Conservation (phyloP, 2,113 vertebrate genomes). For the Corythornis cristatus region DNA sequence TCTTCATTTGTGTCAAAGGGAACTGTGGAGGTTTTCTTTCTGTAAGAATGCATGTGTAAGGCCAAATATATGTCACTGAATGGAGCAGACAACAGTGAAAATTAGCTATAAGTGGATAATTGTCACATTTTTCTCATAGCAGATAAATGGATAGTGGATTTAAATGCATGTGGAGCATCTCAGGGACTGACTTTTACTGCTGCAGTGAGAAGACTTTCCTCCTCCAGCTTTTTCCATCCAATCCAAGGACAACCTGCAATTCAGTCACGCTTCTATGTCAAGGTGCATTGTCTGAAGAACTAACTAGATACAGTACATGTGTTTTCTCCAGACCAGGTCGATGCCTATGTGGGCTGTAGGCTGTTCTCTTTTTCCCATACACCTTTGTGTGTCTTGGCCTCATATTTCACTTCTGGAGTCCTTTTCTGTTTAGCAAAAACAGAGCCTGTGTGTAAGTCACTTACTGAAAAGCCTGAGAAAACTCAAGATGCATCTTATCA, state of each 20-base stretch:
- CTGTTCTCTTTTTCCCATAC: not conserved
- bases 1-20: not conserved
- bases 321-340: not conserved
- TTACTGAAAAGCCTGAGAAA: not conserved
- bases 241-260: not conserved
- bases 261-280: not conserved
- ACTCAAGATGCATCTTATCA: not conserved
- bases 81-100: not conserved
- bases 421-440: not conserved
- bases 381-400: not conserved
- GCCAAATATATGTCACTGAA: not conserved
- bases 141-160: not conserved
- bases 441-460: not conserved
- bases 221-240: not conserved
- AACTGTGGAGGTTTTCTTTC: not conserved
- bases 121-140: not conserved
- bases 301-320: not conserved
- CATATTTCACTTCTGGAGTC: not conserved
- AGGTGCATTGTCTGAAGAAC: not conserved
- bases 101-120: not conserved
- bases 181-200: not conserved
- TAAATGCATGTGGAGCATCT: not conserved
- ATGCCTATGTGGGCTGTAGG: not conserved
- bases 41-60: not conserved
- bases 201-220: not conserved